These are phyloP conservation scores for Leucozona laternaria DNA, from an alignment of 2,888 invertebrate species.

Conservation along the genomic window DNA sequence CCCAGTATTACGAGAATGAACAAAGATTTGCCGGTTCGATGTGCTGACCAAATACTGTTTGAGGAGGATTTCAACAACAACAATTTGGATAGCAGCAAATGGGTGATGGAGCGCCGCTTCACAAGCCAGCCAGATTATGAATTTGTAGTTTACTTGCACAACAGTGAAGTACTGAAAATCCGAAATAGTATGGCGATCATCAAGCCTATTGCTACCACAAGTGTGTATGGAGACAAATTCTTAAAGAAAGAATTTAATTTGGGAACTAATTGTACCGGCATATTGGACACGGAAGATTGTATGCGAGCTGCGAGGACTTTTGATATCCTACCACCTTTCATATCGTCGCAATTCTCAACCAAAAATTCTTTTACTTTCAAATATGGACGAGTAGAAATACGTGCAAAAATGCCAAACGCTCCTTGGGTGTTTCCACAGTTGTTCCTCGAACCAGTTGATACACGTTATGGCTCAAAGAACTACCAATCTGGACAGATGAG, in stretches of 20 bases:
- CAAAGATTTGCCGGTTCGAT: slow-evolving; percentile 78
- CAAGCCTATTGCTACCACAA: slow-evolving; percentile 74
- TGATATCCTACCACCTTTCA: slow-evolving; percentile 87
- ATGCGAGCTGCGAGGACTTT: slow-evolving; percentile 70
- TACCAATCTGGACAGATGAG: slow-evolving; percentile 89
- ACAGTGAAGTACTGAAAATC: slow-evolving; percentile 77
- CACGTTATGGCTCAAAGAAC: slow-evolving; percentile 85
- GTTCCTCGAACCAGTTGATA: slow-evolving; percentile 87
- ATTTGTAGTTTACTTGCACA: slow-evolving; percentile 77
- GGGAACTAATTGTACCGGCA: slow-evolving; percentile 80
- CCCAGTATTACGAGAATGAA: slow-evolving; percentile 32
- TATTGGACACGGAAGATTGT: slow-evolving; percentile 78
- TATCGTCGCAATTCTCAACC: slow-evolving; percentile 87
- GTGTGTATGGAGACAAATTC: slow-evolving; percentile 39
- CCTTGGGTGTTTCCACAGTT: slow-evolving; percentile 91
- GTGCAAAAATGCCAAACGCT: slow-evolving; percentile 89
- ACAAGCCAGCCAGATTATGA: slow-evolving; percentile 78
- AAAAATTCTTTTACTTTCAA: slow-evolving; percentile 89
- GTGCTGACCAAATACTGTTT: slow-evolving; percentile 80
- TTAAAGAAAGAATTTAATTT: slow-evolving; percentile 74
- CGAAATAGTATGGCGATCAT: slow-evolving; percentile 77
- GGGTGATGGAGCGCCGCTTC: slow-evolving; percentile 59
- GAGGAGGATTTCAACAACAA: slow-evolving; percentile 79
- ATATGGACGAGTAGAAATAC: slow-evolving; percentile 88
- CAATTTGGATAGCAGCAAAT: slow-evolving; percentile 57